Conservation (phyloP, 2,888 invertebrate species). For the Drosophila barbarae region DNA sequence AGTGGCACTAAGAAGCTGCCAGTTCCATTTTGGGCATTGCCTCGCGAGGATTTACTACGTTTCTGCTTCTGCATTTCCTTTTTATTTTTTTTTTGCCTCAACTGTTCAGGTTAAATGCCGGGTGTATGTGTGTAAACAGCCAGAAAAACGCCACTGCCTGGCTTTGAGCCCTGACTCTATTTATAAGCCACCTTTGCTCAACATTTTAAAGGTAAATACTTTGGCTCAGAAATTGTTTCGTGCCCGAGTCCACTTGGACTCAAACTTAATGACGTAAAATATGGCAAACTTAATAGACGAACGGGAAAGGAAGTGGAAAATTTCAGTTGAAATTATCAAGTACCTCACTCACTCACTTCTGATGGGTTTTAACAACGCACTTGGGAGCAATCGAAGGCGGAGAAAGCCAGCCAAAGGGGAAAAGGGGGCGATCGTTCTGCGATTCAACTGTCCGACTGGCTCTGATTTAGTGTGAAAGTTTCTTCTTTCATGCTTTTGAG, state of each 20-base stretch:
- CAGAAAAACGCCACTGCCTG: slow-evolving; percentile 45
- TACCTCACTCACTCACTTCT: slow-evolving; percentile 61
- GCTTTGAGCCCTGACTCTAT: slow-evolving; percentile 38
- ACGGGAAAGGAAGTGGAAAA: slow-evolving; percentile 1
- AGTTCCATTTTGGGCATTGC: slow-evolving; percentile 43
- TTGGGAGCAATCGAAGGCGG: slow-evolving; percentile 64
- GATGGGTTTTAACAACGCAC: slow-evolving; percentile 70
- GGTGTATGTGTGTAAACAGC: slow-evolving; percentile 35
- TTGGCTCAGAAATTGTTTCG: slow-evolving; percentile 37
- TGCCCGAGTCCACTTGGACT: slow-evolving; percentile 46
- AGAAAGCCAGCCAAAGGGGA: slow-evolving; percentile 34
- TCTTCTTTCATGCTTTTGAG: slow-evolving; percentile 37
- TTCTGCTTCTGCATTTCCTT: slow-evolving; percentile 26
- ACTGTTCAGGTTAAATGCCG: slow-evolving; percentile 16
- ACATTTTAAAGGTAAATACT: slow-evolving; percentile 59
- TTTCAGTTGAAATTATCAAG: slow-evolving; percentile 48
- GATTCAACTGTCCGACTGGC: slow-evolving; percentile 51
- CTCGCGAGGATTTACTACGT: slow-evolving; percentile 48
- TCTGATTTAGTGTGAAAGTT: slow-evolving; percentile 73
- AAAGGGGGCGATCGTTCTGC: slow-evolving; percentile 49
- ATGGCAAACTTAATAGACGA: slow-evolving; percentile 52
- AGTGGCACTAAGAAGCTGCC: slow-evolving; percentile 47
- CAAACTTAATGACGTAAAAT: slow-evolving; percentile 70
- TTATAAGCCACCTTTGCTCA: slow-evolving; percentile 24
- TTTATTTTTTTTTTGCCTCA: slow-evolving; percentile 18